Conservation (phyloP, 2,888 invertebrate genomes). For the Drosophila putrida region DNA sequence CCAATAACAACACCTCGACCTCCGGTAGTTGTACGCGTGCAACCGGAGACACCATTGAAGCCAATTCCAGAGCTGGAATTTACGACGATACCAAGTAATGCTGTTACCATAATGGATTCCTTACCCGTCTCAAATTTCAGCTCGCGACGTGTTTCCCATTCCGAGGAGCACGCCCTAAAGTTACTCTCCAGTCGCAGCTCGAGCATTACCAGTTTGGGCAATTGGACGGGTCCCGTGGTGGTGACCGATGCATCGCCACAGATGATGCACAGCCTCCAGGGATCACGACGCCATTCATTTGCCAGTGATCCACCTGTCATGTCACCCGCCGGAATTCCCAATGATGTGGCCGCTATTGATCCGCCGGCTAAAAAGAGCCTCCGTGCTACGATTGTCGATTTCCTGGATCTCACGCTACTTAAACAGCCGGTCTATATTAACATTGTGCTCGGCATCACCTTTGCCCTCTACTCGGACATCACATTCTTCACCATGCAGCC, state of each 20-base stretch:
- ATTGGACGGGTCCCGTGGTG: slow-evolving; percentile 84
- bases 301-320: slow-evolving; percentile 10
- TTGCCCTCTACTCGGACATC: slow-evolving; percentile 89
- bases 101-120: slow-evolving; percentile 24
- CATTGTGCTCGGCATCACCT: slow-evolving; percentile 89
- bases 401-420: slow-evolving; percentile 88
- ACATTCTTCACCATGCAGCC: slow-evolving; percentile 90
- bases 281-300: slow-evolving; percentile 65
- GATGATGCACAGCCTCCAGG: slow-evolving; percentile 71
- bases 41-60: slow-evolving; percentile 66
- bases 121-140: slow-evolving; percentile 27
- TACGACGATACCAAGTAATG: neutral
- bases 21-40: slow-evolving; percentile 51
- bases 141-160: slow-evolving; percentile 54
- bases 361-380: slow-evolving; percentile 14
- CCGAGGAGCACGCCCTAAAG: slow-evolving; percentile 59
- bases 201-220: slow-evolving; percentile 84
- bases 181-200: slow-evolving; percentile 75
- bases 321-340: neutral
- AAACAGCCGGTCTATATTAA: slow-evolving; percentile 89
- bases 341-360: neutral
- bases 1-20: slow-evolving; percentile 8
- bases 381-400: slow-evolving; percentile 87
- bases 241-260: slow-evolving; percentile 82
- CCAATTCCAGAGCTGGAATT: slow-evolving; percentile 37